Conservation (phyloP, 1,140 invertebrate genomes). For the Steinernema feltiae region DNA sequence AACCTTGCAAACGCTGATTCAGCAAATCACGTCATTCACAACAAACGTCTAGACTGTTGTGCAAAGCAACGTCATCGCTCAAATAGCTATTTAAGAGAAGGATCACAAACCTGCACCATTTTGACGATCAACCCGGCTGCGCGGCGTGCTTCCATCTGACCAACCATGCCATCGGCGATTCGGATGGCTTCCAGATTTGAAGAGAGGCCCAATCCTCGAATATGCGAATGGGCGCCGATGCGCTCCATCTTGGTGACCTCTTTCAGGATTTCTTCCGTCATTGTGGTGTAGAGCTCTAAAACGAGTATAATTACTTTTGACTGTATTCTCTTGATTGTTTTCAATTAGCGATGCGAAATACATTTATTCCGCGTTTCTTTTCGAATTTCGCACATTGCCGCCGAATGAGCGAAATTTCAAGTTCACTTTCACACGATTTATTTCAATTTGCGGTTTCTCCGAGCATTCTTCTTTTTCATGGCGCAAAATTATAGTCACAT, state of each 20-base stretch:
- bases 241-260: constrained; percentile 47
- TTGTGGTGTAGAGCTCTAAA: not conserved
- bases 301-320: not conserved
- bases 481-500: too few species aligned
- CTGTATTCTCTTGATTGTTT: too few species aligned
- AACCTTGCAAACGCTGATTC: too few species aligned
- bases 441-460: too few species aligned
- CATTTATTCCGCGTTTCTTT: not conserved
- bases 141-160: constrained; percentile 79
- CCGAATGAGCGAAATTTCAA: too few species aligned
- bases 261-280: constrained; percentile 15
- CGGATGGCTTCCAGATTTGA: constrained; percentile 83
- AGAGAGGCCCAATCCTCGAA: constrained; percentile 87
- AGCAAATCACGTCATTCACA: too few species aligned
- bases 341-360: too few species aligned
- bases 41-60: too few species aligned
- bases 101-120: constrained; percentile 74
- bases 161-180: constrained; percentile 95
- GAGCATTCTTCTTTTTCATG: too few species aligned
- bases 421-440: too few species aligned
- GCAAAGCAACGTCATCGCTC: too few species aligned
- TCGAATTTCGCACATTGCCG: too few species aligned
- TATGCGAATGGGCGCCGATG: constrained; percentile 87
- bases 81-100: not conserved
- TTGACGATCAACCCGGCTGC: constrained; percentile 88